phyloP scores from a whole-genome alignment of 2,797 vertebrate species.

The Australoheros facetus region DNA sequence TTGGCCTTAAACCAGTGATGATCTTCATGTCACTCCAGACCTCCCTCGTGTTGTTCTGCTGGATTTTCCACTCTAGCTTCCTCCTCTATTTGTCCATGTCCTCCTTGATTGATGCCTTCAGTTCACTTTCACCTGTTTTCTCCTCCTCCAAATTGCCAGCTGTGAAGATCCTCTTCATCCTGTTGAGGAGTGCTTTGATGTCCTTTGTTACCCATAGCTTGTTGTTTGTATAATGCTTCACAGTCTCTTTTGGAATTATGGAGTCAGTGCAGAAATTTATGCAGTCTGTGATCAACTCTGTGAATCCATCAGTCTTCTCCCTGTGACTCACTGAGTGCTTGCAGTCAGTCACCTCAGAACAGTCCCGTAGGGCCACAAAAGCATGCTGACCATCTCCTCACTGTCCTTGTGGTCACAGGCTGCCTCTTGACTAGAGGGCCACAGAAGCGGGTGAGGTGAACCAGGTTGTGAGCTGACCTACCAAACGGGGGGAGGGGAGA shows the following conservation, averaged over 20 bases:
- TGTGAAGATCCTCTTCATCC: background rate
- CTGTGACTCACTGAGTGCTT: background rate
- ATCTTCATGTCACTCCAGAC: background rate
- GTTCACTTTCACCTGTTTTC: background rate
- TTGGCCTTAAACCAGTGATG: background rate
- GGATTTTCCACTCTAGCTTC: background rate
- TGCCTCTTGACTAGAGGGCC: background rate
- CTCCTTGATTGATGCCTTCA: background rate
- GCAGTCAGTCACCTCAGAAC: background rate
- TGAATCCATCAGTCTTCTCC: background rate
- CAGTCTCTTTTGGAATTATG: background rate
- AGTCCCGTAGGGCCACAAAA: background rate
- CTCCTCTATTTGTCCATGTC: background rate
- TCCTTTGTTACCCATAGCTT: background rate
- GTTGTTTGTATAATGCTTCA: background rate
- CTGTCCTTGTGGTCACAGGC: background rate
- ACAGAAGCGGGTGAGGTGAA: background rate
- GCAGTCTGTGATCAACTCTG: background rate
- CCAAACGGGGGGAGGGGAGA: background rate
- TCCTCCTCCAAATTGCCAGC: background rate
- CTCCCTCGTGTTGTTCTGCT: background rate
- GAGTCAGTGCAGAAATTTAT: background rate
- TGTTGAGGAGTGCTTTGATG: background rate
- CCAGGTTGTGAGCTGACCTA: background rate
- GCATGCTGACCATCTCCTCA: background rate